Base-by-base conservation (phyloP, 1,140 invertebrate genomes). In the Aphaenogaster rudis region DNA sequence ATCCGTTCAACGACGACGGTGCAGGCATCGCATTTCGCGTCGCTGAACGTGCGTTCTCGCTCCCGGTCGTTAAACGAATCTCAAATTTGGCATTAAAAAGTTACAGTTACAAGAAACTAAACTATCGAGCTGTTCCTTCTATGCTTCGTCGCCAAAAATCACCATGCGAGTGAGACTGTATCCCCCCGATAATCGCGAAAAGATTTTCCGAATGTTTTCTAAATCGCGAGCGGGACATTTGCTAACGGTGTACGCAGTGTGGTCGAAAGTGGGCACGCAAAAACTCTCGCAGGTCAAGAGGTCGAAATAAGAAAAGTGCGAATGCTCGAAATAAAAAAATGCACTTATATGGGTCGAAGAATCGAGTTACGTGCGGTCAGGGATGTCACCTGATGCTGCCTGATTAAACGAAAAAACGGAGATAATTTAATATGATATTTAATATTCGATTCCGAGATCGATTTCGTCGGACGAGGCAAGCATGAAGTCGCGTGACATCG, bases 141-240 rank as follows among this genome's bases (percentile, higher is more conserved):
- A 39, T 52, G 52, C 66, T 81, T 81, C 39, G 79, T 82, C 80
- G 67, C 28, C 67, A 45, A 33, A 59, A 74, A 82, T 82, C 52
- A 82, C 67, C 67, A 74, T 82, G 67, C 80, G 67, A 61, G 39
- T 72, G 67, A 45, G 67, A 82, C 63, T 54, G 64, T 61, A 81
- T 71, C 28, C 13, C 9, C 3, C 28, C 36, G 52, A 82, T 72
- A 71, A 48, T 81, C 21, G 36, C 78, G 33, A 33, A 28, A 36
- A 45, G 28, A 36, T 33, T 81, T 69, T 45, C 11, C 66, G 21
- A 57, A 45, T 21, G 8, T 15, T 54, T 28, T 42, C 64, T 21
- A 69, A 69, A 28, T 57, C 63, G 50, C n/a, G 48, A 57, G 48
- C 48, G 15, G 48, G 13, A 67, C 6, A 67, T 54, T 71, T 9